Percentiles rank a stretch among this genome's conserved stretches.
These are phyloP conservation scores for Enteromius paludinosus DNA, from an alignment of 2,797 vertebrate species.

Conservation along the genomic window DNA sequence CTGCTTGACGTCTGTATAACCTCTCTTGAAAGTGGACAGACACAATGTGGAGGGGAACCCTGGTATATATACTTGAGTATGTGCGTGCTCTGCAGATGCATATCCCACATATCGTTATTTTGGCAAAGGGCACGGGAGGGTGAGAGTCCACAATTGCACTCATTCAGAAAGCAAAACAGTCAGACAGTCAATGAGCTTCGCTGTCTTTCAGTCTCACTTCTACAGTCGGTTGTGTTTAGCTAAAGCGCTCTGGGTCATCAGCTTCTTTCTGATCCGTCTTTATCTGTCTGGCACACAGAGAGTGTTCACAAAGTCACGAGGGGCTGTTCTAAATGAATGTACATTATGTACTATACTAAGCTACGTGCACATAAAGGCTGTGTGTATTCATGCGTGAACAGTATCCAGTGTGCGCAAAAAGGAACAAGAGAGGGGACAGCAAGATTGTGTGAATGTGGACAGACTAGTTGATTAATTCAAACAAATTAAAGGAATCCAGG, in stretches of 20 bases:
- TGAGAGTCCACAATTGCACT: conserved; percentile 69
- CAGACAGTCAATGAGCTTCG: conserved; percentile 66
- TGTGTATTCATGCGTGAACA: conserved; percentile 9
- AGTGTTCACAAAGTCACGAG: conserved; percentile 45
- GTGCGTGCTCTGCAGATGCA: conserved; percentile 60
- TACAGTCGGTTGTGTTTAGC: conserved; percentile 43
- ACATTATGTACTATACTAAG: conserved; percentile 10
- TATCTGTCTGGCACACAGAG: conserved; percentile 48
- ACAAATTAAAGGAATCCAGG: not conserved
- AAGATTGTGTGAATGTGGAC: conserved; percentile 4
- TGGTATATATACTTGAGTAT: conserved; percentile 45
- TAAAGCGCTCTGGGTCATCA: conserved; percentile 46
- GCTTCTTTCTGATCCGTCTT: conserved; percentile 69
- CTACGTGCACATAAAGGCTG: conserved; percentile 23
- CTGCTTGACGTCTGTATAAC: conserved; percentile 53
- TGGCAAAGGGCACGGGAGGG: conserved; percentile 75
- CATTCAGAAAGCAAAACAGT: conserved; percentile 77
- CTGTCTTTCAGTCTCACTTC: conserved; percentile 52
- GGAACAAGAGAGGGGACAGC: conserved; percentile 16
- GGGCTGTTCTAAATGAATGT: conserved; percentile 32
- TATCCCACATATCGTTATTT: conserved; percentile 76
- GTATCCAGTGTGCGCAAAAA: not conserved
- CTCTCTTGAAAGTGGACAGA: conserved; percentile 34
- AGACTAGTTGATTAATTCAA: not conserved
- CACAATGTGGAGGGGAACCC: conserved; percentile 41